Conservation (phyloP, 2,113 vertebrate species). For the Todiramphus chloris region DNA sequence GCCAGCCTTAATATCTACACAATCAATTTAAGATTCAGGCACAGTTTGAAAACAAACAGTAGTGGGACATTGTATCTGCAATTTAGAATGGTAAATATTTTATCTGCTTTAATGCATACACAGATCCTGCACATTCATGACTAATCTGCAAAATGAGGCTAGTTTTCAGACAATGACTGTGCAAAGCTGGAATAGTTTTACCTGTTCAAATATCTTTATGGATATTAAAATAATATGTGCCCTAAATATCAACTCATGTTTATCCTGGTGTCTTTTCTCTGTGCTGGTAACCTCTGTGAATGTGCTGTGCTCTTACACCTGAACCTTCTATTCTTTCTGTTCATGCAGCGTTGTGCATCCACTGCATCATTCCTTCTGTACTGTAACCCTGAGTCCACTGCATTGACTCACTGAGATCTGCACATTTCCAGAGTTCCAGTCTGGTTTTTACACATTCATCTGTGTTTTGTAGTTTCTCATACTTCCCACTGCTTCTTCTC, state of each 20-base stretch:
- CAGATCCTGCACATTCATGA: slow-evolving; percentile 1
- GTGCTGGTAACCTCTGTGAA: background rate
- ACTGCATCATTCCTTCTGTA: background rate
- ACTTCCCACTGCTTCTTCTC: background rate
- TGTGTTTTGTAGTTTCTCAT: background rate
- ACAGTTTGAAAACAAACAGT: slow-evolving; percentile 8
- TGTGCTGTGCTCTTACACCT: background rate
- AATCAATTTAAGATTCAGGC: slow-evolving; percentile 17
- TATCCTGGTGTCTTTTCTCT: background rate
- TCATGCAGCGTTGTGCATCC: background rate
- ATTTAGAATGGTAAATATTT: slow-evolving; percentile 64
- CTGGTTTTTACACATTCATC: background rate
- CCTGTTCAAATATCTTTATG: slow-evolving; percentile 23
- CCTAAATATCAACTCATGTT: background rate
- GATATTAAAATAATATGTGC: background rate
- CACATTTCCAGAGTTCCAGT: background rate
- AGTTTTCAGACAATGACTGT: background rate
- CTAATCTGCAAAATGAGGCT: background rate
- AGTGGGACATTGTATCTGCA: background rate
- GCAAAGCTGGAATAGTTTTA: background rate
- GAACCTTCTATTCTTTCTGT: background rate
- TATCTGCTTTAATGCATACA: slow-evolving; percentile 43
- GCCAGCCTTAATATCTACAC: background rate
- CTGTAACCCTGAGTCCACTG: background rate
- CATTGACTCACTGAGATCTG: background rate